Base-by-base conservation (phyloP, 2,797 vertebrate species). In the Anabacerthia variegaticeps region DNA sequence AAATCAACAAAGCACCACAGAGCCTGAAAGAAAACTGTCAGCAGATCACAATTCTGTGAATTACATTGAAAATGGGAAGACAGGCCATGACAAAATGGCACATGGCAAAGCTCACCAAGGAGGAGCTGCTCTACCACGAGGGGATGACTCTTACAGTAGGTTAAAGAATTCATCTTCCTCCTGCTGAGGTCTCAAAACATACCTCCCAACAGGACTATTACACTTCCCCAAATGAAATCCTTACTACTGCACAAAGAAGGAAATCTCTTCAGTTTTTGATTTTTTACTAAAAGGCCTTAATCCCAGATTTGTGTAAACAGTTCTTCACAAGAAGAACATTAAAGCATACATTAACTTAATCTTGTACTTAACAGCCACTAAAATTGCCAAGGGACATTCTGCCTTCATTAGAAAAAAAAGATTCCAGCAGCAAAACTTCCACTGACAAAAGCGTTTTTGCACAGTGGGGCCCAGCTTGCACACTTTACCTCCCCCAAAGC, bases 391-490 rank as follows among this genome's bases (percentile, higher is more conserved):
- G 10, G 17, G 7, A 7, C 9, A 61, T 41, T 16, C 14, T 43
- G 15, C 34, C 14, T 68, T 81, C 43, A 39, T 0, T 41, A 46
- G 7, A 16, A 48, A 26, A 48, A 23, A 14, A 30, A 27, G 15
- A 32, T 34, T 58, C 12, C 32, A 39, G 36, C 21, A 39, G 12
- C 7, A 54, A 20, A 43, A 52, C 6, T 39, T 52, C 7, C 55
- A 54, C 9, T 21, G 18, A 30, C 13, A 6, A 0, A 58, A 4
- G 0, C 4, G 6, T 18, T 75, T 51, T 82, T 75, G 9, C 52
- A 34, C 55, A 87, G 2, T 4, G 44, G 12, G 39, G 15, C 14
- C 4, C n/a, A 59, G 24, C 11, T 80, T 52, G 19, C 41, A 67
- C 9, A 37, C 23, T 54, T 30, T 7, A 36, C 3, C 30, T 55